These are phyloP conservation scores for Heterodera carotae DNA, from an alignment of 1,140 invertebrate genomes.

Conservation along the genomic window DNA sequence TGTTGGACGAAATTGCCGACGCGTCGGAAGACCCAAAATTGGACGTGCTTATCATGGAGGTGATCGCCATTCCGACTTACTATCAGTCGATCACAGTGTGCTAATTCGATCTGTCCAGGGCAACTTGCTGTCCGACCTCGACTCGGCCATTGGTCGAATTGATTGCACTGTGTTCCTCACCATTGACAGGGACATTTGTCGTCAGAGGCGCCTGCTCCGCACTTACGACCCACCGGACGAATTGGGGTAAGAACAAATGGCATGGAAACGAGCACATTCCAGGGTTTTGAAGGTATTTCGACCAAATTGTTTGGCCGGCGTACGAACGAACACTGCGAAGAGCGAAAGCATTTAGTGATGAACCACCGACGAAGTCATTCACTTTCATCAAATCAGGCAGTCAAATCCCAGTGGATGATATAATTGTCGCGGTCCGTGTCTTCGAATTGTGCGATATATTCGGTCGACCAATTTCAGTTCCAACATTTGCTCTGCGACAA, in stretches of 20 bases:
- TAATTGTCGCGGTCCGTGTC: conserved; percentile 15
- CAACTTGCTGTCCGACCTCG: conserved; percentile 44
- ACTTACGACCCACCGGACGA: conserved; percentile 45
- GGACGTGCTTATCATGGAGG: conserved; percentile 29
- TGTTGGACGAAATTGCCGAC: conserved; percentile 14
- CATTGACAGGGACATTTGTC: conserved; percentile 36
- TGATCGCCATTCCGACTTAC: too few species aligned
- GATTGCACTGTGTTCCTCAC: conserved; percentile 39
- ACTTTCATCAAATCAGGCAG: conserved; percentile 10
- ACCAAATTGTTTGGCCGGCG: conserved; percentile 45
- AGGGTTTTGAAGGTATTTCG: conserved; percentile 44
- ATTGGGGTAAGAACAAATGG: conserved; percentile 19
- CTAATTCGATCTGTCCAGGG: too few species aligned
- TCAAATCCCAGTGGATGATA: background rate
- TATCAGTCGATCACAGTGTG: too few species aligned
- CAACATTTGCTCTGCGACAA: conserved; percentile 22
- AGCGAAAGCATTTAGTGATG: conserved; percentile 16
- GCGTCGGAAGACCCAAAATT: conserved; percentile 9
- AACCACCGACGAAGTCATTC: background rate
- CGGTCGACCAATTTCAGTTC: background rate
- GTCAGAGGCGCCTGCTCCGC: conserved; percentile 18
- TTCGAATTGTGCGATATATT: too few species aligned
- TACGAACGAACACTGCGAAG: conserved; percentile 33
- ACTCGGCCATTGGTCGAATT: background rate
- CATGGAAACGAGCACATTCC: too few species aligned